Base-by-base conservation (phyloP, 2,888 invertebrate species). In the Schizaphis graminum region DNA sequence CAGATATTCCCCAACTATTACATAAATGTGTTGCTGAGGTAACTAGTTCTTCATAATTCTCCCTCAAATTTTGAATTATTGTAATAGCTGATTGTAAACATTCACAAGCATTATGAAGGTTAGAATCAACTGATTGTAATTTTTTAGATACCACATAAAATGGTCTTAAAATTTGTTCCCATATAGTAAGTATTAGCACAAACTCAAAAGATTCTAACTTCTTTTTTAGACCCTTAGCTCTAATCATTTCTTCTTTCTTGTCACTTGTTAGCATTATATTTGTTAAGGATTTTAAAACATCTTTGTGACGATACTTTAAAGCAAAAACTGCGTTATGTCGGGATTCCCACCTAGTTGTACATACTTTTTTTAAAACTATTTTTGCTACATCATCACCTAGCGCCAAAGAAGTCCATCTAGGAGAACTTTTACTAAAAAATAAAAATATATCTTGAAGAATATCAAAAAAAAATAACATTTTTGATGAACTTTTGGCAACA, bases 151-250 rank as follows among this genome's bases (percentile, higher is more conserved):
- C 88, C 56, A 53, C 13, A 57, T 89, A 26, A 44, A 89, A 89
- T 28, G 5, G 21, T 57, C 89, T 57, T 44, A 61, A 61, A 28
- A 89, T 89, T 57, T 44, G 35, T 89, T 89, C 57, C 41, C 89
- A 57, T 16, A 89, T 57, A 28, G 26, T 57, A 11, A 57, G 57
- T 89, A 89, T 44, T 13, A 89, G 57, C 41, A 89, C 28, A 89
- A 89, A 57, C 57, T 89, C 89, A 89, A 49, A 41, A 44, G 89
- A 89, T 57, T 57, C 44, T 44, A 89, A 44, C 57, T 57, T 89
- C 11, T 89, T 57, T n/a, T 89, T 57, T 13, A 89, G 28, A 44
- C 49, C 28, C 13, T 26, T 57, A 28, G 89, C 57, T 26, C 57
- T 57, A 35, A 24, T 35, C 0, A 26, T 95, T 44, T 89, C 89